A percentile compares a stretch with the other conserved stretches of the same genome.
Conservation (phyloP, 2,888 invertebrate species). For the Empis stercorea region DNA sequence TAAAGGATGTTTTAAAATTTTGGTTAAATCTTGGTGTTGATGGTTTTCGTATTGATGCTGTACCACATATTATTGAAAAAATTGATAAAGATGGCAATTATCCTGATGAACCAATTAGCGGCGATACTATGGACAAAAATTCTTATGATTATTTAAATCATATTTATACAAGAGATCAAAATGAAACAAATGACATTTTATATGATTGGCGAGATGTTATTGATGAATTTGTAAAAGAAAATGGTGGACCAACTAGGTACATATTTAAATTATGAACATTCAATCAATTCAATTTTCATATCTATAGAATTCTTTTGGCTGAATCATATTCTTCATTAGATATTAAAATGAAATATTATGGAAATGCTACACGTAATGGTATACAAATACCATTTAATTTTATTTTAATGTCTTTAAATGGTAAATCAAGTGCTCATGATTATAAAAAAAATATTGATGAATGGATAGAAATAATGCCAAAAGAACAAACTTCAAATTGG, state of each 20-base stretch:
- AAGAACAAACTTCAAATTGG: constrained; percentile 43
- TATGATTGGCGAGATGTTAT: constrained; percentile 43
- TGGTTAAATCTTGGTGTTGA: constrained; percentile 66
- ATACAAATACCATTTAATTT: constrained; percentile 49
- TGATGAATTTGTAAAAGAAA: constrained; percentile 30
- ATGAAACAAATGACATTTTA: constrained; percentile 42
- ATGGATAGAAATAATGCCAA: constrained; percentile 44
- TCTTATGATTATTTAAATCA: constrained; percentile 46
- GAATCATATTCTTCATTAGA: constrained; percentile 41
- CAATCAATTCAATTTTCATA: neutral
- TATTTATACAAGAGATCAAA: constrained; percentile 48
- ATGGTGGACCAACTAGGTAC: constrained; percentile 29
- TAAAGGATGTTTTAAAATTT: constrained; percentile 44
- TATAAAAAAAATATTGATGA: constrained; percentile 37
- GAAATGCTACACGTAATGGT: constrained; percentile 27
- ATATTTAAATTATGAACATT: constrained; percentile 1
- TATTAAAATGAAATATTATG: constrained; percentile 44
- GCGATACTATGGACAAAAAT: constrained; percentile 35
- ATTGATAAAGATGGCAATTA: constrained; percentile 22
- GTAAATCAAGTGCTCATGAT: constrained; percentile 37
- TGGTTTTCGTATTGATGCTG: constrained; percentile 59
- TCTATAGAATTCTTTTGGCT: constrained; percentile 40
- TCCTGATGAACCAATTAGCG: constrained; percentile 40
- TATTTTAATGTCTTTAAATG: constrained; percentile 39
- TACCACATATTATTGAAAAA: constrained; percentile 44